phyloP scores from a whole-genome alignment of 2,797 vertebrate species.

The Gorsachius magnificus region DNA sequence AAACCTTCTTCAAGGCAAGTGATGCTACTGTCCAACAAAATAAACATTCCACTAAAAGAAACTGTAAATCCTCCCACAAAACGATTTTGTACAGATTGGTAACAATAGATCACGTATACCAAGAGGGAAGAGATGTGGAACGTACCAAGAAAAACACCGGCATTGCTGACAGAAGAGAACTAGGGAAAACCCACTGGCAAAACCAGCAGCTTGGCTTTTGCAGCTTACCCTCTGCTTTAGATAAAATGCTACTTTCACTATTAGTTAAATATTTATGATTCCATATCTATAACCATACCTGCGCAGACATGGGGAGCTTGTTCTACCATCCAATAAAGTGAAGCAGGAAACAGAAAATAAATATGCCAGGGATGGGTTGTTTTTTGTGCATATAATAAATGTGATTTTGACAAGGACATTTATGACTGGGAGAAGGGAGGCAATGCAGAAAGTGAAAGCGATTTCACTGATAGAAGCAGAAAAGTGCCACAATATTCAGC shows the following conservation, averaged over 20 bases:
- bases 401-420: constrained; percentile 25
- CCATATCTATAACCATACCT: background rate
- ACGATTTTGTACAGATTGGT: background rate
- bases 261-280: background rate
- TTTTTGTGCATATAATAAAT: background rate
- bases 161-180: background rate
- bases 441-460: constrained; percentile 21
- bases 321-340: background rate
- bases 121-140: background rate
- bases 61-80: background rate
- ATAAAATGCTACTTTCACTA: background rate
- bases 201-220: background rate
- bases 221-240: background rate
- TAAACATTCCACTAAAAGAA: background rate
- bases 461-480: background rate
- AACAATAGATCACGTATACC: background rate
- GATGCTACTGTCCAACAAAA: background rate
- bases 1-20: background rate
- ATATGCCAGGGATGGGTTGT: background rate
- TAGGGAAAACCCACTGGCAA: background rate
- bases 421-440: background rate
- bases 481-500: background rate
- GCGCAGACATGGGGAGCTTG: background rate
- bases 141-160: background rate
- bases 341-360: background rate